Conservation (phyloP, 2,888 invertebrate species). For the Drosophila kanekoi region DNA sequence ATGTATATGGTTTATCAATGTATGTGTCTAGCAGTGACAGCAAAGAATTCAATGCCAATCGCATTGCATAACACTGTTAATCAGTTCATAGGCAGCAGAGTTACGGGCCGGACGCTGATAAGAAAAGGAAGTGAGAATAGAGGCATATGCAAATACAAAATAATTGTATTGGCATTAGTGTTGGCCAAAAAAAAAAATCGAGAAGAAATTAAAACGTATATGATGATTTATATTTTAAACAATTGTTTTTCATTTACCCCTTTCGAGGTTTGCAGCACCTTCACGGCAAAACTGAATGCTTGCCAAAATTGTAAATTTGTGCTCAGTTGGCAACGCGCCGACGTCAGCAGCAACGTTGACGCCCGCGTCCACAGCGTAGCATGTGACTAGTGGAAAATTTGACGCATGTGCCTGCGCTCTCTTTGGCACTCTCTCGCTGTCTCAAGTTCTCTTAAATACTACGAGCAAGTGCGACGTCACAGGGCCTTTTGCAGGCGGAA, state of each 20-base stretch:
- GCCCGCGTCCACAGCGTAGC: slow-evolving; percentile 60
- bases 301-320: slow-evolving; percentile 63
- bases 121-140: slow-evolving; percentile 26
- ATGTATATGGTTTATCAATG: slow-evolving; percentile 3
- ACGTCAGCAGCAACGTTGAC: slow-evolving; percentile 34
- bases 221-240: slow-evolving; percentile 22
- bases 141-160: slow-evolving; percentile 8
- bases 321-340: slow-evolving; percentile 63
- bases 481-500: slow-evolving; percentile 27
- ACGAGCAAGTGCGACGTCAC: slow-evolving; percentile 20
- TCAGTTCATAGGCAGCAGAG: slow-evolving; percentile 9
- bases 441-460: slow-evolving; percentile 12
- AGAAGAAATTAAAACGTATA: background rate
- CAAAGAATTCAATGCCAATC: slow-evolving; percentile 53
- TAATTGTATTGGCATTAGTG: slow-evolving; percentile 18
- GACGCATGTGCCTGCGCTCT: slow-evolving; percentile 49
- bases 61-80: slow-evolving; percentile 51
- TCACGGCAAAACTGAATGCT: slow-evolving; percentile 25
- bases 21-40: slow-evolving; percentile 20
- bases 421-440: background rate
- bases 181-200: slow-evolving; percentile 27
- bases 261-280: slow-evolving; percentile 69
- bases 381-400: slow-evolving; percentile 69
- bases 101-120: slow-evolving; percentile 5
- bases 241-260: slow-evolving; percentile 80